These are phyloP conservation scores for Boleophthalmus pectinirostris DNA, from an alignment of 2,113 vertebrate genomes.

Conservation along the genomic window DNA sequence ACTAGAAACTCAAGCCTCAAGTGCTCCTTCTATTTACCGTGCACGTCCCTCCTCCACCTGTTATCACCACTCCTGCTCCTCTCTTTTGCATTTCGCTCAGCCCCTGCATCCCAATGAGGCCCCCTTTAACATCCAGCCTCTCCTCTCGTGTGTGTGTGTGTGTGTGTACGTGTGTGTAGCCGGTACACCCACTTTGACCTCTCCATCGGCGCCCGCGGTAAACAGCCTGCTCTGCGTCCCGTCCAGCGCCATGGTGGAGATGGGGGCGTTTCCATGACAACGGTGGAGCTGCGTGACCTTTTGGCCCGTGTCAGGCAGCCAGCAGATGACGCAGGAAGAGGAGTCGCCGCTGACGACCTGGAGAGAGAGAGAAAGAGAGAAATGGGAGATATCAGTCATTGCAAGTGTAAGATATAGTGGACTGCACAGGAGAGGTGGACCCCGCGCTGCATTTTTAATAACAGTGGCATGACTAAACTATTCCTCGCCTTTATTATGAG, in stretches of 20 bases:
- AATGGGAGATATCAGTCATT: slow-evolving; percentile 30
- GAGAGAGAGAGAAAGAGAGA: slow-evolving; percentile 4
- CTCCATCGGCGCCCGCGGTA: slow-evolving; percentile 76
- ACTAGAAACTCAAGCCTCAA: not conserved
- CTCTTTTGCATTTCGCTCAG: slow-evolving; percentile 15
- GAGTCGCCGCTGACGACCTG: slow-evolving; percentile 82
- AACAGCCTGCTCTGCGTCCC: slow-evolving; percentile 76
- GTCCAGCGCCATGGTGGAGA: slow-evolving; percentile 78
- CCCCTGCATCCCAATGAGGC: slow-evolving; percentile 13
- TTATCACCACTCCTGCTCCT: not conserved
- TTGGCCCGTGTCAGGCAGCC: slow-evolving; percentile 84
- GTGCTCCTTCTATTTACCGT: not conserved
- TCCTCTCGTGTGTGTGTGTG: slow-evolving; percentile 1
- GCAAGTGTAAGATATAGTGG: slow-evolving; percentile 21
- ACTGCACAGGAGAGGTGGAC: slow-evolving; percentile 1
- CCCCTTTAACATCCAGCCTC: not conserved
- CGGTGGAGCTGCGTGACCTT: slow-evolving; percentile 81
- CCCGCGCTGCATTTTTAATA: slow-evolving; percentile 33
- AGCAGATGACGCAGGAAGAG: slow-evolving; percentile 81
- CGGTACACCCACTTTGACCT: slow-evolving; percentile 70
- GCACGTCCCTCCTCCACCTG: not conserved
- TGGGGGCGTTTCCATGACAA: slow-evolving; percentile 84
- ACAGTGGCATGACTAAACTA: slow-evolving; percentile 20
- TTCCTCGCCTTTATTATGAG: slow-evolving; percentile 28
- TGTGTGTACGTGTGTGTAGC: not conserved